phyloP scores from a whole-genome alignment of 2,113 vertebrate species.

The Ornithorhynchus anatinus region DNA sequence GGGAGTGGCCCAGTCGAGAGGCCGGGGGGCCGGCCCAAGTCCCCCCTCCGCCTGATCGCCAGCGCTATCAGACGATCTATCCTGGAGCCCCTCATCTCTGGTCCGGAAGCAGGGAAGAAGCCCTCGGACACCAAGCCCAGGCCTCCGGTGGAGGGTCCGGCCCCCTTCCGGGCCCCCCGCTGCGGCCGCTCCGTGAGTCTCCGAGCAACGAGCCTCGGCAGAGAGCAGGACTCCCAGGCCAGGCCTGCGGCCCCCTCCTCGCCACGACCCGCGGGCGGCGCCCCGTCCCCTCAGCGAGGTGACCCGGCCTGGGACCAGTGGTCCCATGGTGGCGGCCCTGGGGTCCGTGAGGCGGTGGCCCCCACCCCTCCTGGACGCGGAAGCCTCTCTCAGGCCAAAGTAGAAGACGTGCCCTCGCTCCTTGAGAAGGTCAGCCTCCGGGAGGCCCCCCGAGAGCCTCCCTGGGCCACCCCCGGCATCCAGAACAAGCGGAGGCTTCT shows the following conservation, averaged over 20 bases:
- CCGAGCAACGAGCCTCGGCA: conserved; percentile 34
- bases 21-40: conserved; percentile 35
- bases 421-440: conserved; percentile 72
- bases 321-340: neutral
- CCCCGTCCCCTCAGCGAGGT: conserved; percentile 11
- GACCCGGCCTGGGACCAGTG: neutral
- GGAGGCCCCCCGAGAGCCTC: conserved; percentile 41
- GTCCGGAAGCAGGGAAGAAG: conserved; percentile 55
- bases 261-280: neutral
- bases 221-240: conserved; percentile 1
- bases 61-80: conserved; percentile 64
- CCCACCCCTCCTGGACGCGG: neutral
- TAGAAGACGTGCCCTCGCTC: conserved; percentile 72
- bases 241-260: neutral
- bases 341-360: neutral
- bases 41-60: conserved; percentile 65
- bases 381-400: conserved; percentile 19
- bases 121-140: conserved; percentile 26
- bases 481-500: conserved; percentile 16
- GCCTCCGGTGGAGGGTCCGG: conserved; percentile 27
- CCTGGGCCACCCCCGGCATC: neutral
- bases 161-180: conserved; percentile 18
- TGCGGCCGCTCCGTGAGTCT: conserved; percentile 27
- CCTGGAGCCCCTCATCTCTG: conserved; percentile 45
- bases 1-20: conserved; percentile 16